These are phyloP conservation scores for Ceriagrion tenellum DNA, from an alignment of 2,888 invertebrate genomes.

Conservation along the genomic window DNA sequence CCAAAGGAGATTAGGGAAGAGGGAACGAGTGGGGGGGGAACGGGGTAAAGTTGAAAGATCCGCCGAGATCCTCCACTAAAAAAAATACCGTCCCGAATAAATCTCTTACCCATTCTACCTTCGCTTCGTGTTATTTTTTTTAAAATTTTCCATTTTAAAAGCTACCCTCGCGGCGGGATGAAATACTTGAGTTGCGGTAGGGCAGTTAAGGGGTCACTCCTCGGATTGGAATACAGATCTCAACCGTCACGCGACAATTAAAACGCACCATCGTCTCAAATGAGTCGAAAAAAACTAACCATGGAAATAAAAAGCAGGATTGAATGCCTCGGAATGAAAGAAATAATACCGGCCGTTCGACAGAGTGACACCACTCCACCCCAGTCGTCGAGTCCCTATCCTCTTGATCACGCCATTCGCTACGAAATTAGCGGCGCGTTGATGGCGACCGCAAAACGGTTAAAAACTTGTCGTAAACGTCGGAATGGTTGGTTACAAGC, in stretches of 20 bases:
- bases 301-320: background rate
- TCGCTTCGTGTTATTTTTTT: background rate
- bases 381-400: background rate
- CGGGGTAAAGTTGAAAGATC: background rate
- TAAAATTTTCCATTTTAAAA: background rate
- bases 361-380: background rate
- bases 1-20: conserved; percentile 13
- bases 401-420: background rate
- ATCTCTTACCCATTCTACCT: background rate
- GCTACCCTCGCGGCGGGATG: background rate
- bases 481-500: background rate
- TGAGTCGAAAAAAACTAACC: background rate
- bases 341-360: too few relatives aligned
- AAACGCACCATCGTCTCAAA: background rate
- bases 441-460: background rate
- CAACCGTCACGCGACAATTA: background rate
- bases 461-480: background rate
- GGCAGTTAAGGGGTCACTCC: background rate
- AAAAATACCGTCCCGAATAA: background rate
- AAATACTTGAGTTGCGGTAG: background rate
- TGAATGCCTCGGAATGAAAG: background rate
- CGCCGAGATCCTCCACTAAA: background rate
- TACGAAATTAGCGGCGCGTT: background rate
- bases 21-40: background rate
- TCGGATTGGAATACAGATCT: background rate